Evolutionary conservation across 2,113 vertebrate species (phyloP), one percentile per base, ranked within the genome.

Genomic region (Ptychochromis oligacanthus): DNA sequence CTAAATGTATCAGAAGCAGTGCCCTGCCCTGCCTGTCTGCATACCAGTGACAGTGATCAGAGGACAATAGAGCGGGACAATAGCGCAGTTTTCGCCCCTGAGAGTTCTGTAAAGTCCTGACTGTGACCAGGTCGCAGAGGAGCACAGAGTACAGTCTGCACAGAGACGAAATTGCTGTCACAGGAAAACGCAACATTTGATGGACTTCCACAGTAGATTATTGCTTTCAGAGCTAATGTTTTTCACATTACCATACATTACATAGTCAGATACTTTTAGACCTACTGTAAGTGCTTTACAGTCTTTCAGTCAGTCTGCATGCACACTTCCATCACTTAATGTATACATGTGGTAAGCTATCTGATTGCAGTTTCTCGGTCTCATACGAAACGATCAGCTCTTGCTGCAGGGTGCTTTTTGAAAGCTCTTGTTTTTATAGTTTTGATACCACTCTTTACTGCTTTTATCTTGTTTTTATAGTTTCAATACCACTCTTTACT

Each of bases 1-100:
- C 89, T 92, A 94, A 94, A 93, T 91, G 92, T 93, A 94, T 78
- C 89, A 28, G 82, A 80, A 81, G 54, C 92, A 61, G 56, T 67
- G 84, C 90, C 91, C 91, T 89, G 88, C 88, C 90, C 91, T 84
- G 80, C 59, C 76, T 85, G 59, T 84, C 89, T 87, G 85, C 86
- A 94, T 90, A 89, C 92, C 90, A 93, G 89, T 40, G 91, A 94
- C 90, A 93, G 91, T 79, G 84, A 80, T 65, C 77, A 60, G 56
- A 87, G 86, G 89, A 96, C 95, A 95, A 95, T 90, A 57, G 82
- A 86, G 70, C 7, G 2, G 62, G 87, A 94, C 88, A 87, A 93
- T 81, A 24, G 85, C 43, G 54, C 22, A 34, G 40, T 83, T 90
- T 88, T 89, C 40, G 43, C 18, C 75, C 59, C 75, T 61, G 55